Evolutionary conservation across 2,888 invertebrate species (phyloP).

Genomic region (Eilema sororculum): DNA sequence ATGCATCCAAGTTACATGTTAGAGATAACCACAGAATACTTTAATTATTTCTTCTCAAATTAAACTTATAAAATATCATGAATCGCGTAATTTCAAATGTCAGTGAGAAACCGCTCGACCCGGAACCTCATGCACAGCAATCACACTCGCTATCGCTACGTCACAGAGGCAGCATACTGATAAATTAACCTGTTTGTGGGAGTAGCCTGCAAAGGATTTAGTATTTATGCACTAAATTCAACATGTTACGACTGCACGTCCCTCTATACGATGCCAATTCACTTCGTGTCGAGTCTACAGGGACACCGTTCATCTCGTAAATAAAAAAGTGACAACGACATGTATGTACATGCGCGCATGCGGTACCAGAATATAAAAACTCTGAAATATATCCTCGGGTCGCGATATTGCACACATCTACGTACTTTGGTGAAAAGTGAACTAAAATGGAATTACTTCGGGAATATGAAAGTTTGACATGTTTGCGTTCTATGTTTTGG

Average conservation of each 20-base stretch:
- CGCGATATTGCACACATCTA: slow-evolving; percentile 12
- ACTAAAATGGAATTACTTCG: slow-evolving; percentile 8
- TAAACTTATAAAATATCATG: not conserved
- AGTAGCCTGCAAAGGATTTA: slow-evolving; percentile 16
- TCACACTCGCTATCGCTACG: not conserved
- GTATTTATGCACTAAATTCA: slow-evolving; percentile 41
- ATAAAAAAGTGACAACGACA: slow-evolving; percentile 42
- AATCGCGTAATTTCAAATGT: not conserved
- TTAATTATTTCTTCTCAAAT: not conserved
- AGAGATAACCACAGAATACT: not conserved
- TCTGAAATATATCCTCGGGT: slow-evolving; percentile 16
- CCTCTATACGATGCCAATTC: slow-evolving; percentile 45
- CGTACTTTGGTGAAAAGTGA: slow-evolving; percentile 18
- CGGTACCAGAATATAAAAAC: slow-evolving; percentile 21
- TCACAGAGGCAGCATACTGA: slow-evolving; percentile 18
- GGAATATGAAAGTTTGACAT: not conserved
- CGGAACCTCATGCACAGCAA: not conserved
- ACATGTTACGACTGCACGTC: slow-evolving; percentile 47
- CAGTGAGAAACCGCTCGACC: not conserved
- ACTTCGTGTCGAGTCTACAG: slow-evolving; percentile 36
- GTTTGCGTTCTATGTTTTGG: not conserved
- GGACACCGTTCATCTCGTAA: slow-evolving; percentile 36
- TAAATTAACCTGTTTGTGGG: slow-evolving; percentile 39
- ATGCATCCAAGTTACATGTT: too few relatives aligned
- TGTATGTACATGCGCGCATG: slow-evolving; percentile 16